Conservation (phyloP, 2,888 invertebrate species). For the Eristalinus aeneus region DNA sequence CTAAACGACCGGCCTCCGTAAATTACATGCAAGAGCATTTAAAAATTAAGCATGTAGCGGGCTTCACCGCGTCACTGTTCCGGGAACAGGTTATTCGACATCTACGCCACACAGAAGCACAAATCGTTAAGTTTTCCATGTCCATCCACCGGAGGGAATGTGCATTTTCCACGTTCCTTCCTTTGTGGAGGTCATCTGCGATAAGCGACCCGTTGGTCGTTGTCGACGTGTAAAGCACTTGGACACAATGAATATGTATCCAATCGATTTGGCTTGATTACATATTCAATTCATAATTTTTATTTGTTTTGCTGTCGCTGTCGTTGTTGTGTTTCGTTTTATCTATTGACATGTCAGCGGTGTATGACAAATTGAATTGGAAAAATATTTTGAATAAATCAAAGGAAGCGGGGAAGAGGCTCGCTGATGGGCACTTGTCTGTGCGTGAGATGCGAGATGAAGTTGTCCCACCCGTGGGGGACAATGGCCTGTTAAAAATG, state of each 20-base stretch:
- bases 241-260: conserved; percentile 6
- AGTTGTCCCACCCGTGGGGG: neutral
- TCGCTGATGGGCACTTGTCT: neutral
- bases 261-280: conserved; percentile 1
- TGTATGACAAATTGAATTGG: conserved; percentile 21
- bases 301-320: neutral
- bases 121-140: neutral
- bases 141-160: neutral
- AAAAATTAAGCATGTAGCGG: conserved; percentile 16
- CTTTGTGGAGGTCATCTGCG: conserved; percentile 6
- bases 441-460: neutral
- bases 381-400: neutral
- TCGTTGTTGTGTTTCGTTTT: neutral
- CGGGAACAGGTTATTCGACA: neutral
- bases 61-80: neutral
- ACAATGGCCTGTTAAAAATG: neutral
- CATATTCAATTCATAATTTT: conserved; percentile 16
- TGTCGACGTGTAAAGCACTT: neutral
- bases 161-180: neutral
- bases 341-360: neutral
- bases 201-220: neutral
- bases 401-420: neutral
- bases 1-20: conserved; percentile 11
- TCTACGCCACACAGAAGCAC: neutral
- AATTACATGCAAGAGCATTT: conserved; percentile 32